Percentiles rank a stretch among this genome's conserved stretches.
phyloP scores from a whole-genome alignment of 2,113 vertebrate species.

The Mobula hypostoma region DNA sequence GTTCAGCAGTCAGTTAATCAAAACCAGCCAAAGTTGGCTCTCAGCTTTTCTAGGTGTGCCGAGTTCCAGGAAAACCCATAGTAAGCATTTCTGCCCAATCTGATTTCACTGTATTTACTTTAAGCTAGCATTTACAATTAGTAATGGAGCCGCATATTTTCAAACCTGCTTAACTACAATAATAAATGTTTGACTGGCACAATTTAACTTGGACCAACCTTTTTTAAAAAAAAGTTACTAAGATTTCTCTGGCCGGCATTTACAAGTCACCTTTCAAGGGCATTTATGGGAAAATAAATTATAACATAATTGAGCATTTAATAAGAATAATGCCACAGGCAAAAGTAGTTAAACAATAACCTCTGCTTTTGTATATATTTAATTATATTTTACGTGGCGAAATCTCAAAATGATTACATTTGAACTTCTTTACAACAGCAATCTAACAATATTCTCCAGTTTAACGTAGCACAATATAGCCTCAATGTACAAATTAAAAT shows the following conservation, averaged over 20 bases:
- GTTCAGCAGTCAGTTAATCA: slow-evolving; percentile 24
- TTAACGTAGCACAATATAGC: neutral
- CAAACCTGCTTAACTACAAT: neutral
- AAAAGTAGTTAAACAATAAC: slow-evolving; percentile 20
- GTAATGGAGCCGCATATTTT: neutral
- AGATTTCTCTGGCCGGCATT: neutral
- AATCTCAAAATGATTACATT: neutral
- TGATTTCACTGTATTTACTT: slow-evolving; percentile 1
- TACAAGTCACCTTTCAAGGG: neutral
- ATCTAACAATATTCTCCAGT: neutral
- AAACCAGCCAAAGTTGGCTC: neutral
- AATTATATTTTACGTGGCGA: neutral
- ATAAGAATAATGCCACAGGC: neutral
- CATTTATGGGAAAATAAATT: slow-evolving; percentile 18
- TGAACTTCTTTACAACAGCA: neutral
- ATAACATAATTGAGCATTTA: neutral
- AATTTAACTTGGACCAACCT: neutral
- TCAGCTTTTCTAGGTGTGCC: neutral
- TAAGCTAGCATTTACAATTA: neutral
- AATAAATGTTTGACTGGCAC: neutral
- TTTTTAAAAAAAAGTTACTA: neutral
- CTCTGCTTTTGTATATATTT: neutral
- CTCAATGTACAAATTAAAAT: neutral
- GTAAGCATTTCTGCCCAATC: slow-evolving; percentile 8
- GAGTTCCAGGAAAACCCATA: neutral